Conservation (phyloP, 2,113 vertebrate genomes). For the Mionectes macconnelli region DNA sequence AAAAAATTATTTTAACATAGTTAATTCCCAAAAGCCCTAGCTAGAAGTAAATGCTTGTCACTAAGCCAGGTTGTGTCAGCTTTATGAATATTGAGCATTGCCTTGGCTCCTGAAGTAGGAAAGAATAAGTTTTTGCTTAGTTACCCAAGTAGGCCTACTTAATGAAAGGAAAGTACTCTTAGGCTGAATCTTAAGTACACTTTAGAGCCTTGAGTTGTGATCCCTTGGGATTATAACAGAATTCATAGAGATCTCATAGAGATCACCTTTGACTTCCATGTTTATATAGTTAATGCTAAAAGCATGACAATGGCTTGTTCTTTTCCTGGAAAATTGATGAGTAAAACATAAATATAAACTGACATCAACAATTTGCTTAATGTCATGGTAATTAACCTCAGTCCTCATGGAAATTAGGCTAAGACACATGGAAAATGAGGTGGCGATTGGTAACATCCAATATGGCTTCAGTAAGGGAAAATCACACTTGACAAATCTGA, state of each 20-base stretch:
- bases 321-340: background rate
- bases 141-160: background rate
- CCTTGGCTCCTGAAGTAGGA: background rate
- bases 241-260: background rate
- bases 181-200: background rate
- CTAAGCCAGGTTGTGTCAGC: background rate
- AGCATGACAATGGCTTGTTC: background rate
- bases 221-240: background rate
- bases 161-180: background rate
- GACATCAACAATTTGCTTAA: background rate
- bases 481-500: background rate
- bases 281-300: background rate
- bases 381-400: conserved; percentile 18
- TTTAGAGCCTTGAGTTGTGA: background rate
- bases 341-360: conserved; percentile 9
- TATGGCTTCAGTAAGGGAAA: background rate
- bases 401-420: background rate
- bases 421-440: background rate
- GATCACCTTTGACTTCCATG: background rate
- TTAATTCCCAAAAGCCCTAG: conserved; percentile 14
- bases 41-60: background rate
- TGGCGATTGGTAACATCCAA: background rate
- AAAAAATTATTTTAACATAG: conserved; percentile 56
- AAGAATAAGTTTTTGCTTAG: background rate
- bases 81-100: background rate